Conservation (phyloP, 53 echinoderm and acorn worm genomes). For the Antedon mediterranea region DNA sequence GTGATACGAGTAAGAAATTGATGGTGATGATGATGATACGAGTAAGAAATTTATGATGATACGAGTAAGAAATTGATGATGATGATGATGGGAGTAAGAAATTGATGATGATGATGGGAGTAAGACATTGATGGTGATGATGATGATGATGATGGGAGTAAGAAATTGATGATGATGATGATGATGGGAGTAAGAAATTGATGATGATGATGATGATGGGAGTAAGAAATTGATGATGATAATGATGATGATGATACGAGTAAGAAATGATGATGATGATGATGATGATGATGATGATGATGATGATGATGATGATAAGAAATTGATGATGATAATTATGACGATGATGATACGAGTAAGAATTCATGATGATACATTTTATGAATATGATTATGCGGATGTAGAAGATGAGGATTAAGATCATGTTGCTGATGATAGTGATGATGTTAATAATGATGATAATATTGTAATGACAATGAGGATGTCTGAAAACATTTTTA, state of each 20-base stretch:
- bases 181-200: conserved; percentile 2
- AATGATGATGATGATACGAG: neutral
- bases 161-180: conserved; percentile 1
- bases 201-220: neutral
- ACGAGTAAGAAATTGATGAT: no score
- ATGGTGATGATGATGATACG: no score
- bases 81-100: neutral
- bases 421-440: neutral
- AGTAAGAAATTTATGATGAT: no score
- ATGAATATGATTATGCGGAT: neutral
- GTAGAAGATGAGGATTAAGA: neutral
- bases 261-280: neutral
- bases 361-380: neutral
- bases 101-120: neutral
- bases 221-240: conserved; percentile 3
- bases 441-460: neutral
- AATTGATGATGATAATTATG: neutral
- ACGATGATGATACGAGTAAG: no score
- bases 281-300: neutral
- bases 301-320: no score
- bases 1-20: no score
- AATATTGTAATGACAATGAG: neutral
- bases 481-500: no score
- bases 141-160: neutral
- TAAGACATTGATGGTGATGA: conserved; percentile 5